Evolutionary conservation across 2,797 vertebrate species (phyloP).

Genomic region (Etheostoma nigrum): DNA sequence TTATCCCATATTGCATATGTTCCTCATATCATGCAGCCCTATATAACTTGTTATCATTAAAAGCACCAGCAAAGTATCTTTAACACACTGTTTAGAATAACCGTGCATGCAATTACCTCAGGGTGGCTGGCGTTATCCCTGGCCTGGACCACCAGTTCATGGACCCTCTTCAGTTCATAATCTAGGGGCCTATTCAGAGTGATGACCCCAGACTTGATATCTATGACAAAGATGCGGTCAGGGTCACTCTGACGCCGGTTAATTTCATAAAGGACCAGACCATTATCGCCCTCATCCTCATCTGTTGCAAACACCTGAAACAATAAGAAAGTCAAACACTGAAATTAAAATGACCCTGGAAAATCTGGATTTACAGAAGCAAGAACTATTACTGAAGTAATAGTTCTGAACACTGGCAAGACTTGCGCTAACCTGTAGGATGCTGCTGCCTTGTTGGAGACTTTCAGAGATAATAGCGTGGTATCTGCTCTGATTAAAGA

Average conservation of each 20-base stretch:
- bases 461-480: conserved; percentile 95
- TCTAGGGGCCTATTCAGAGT: conserved; percentile 93
- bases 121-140: conserved; percentile 94
- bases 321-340: conserved; percentile 14
- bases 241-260: conserved; percentile 97
- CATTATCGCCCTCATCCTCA: conserved; percentile 94
- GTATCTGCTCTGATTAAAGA: conserved; percentile 98
- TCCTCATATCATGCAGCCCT: too few relatives aligned
- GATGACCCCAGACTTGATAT: conserved; percentile 92
- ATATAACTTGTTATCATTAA: background rate
- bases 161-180: conserved; percentile 94
- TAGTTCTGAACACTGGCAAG: conserved; percentile 2
- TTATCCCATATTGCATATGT: too few relatives aligned
- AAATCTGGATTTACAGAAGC: conserved; percentile 3
- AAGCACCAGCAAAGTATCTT: background rate
- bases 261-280: conserved; percentile 95
- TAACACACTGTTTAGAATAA: conserved; percentile 3
- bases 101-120: conserved; percentile 78
- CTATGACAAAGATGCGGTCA: conserved; percentile 93
- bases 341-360: background rate
- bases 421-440: conserved; percentile 87
- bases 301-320: conserved; percentile 93
- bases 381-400: background rate
- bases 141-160: conserved; percentile 97
- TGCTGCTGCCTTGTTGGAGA: conserved; percentile 92